Conservation (phyloP, 2,113 vertebrate species). For the Erpornis zantholeuca region DNA sequence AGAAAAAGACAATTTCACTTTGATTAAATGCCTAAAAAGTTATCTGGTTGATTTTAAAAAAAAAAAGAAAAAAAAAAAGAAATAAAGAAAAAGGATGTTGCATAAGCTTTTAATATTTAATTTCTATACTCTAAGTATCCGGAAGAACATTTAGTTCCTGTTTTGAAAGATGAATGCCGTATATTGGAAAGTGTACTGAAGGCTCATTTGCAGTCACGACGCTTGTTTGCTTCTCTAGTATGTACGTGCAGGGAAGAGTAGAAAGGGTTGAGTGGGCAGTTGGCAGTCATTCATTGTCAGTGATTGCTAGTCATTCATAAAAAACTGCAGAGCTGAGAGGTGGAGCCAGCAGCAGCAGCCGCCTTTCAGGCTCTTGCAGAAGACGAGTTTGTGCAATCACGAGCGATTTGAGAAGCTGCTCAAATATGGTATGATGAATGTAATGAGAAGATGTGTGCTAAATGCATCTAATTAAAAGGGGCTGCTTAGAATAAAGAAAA, state of each 20-base stretch:
- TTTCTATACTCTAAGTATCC: constrained; percentile 63
- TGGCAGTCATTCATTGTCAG: constrained; percentile 73
- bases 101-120: constrained; percentile 68
- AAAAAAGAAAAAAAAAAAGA: not conserved
- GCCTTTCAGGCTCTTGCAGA: constrained; percentile 50
- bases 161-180: constrained; percentile 58
- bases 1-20: constrained; percentile 43
- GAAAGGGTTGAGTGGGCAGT: constrained; percentile 78
- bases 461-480: constrained; percentile 43
- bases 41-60: constrained; percentile 33
- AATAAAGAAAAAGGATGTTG: constrained; percentile 39
- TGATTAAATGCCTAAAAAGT: constrained; percentile 63
- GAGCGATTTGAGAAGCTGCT: constrained; percentile 53
- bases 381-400: constrained; percentile 67
- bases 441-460: constrained; percentile 47
- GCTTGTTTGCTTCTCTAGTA: constrained; percentile 60
- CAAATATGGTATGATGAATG: constrained; percentile 2
- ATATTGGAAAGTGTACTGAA: constrained; percentile 42
- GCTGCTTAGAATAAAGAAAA: not conserved
- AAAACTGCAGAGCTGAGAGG: constrained; percentile 66
- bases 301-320: constrained; percentile 82
- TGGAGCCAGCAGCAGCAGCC: constrained; percentile 57
- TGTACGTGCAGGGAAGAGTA: constrained; percentile 57
- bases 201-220: constrained; percentile 66
- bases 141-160: constrained; percentile 69